A percentile compares a stretch with the other conserved stretches of the same genome.
These are phyloP conservation scores for Morbakka virulenta DNA, from an alignment of 30 jellyfish, hydroid and myxozoan genomes.

Conservation along the genomic window DNA sequence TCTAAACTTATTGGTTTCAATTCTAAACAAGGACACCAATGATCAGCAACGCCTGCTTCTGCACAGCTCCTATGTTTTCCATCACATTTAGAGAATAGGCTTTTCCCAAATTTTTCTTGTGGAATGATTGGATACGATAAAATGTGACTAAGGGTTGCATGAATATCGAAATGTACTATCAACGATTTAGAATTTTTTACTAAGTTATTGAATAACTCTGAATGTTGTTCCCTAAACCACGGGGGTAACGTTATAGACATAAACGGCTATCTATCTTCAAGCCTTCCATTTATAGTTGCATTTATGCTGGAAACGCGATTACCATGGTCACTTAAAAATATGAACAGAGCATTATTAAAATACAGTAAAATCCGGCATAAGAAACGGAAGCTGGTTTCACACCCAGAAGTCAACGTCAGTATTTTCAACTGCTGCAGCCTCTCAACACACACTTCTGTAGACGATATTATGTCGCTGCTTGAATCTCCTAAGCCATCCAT, in stretches of 20 bases:
- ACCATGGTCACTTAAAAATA: slow-evolving; percentile 85
- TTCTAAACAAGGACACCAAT: slow-evolving; percentile 80
- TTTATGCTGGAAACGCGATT: slow-evolving; percentile 51
- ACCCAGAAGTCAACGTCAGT: too few relatives aligned
- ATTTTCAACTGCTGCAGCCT: too few relatives aligned
- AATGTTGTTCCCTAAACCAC: slow-evolving; percentile 9
- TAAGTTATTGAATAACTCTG: slow-evolving; percentile 27
- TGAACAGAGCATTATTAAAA: slow-evolving; percentile 28
- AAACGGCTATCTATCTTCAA: slow-evolving; percentile 86
- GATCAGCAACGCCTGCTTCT: slow-evolving; percentile 54
- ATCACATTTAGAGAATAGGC: slow-evolving; percentile 60
- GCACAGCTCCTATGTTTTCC: slow-evolving; percentile 40
- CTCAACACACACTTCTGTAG: too few relatives aligned
- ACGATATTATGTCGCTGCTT: too few relatives aligned
- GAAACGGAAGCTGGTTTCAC: too few relatives aligned
- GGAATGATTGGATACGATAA: slow-evolving; percentile 39
- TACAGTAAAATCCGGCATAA: too few relatives aligned
- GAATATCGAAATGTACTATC: slow-evolving; percentile 75
- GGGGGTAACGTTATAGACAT: slow-evolving; percentile 68
- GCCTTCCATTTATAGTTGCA: slow-evolving; percentile 56
- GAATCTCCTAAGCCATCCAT: too few relatives aligned
- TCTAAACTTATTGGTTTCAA: slow-evolving; percentile 10
- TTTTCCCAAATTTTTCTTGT: too few relatives aligned
- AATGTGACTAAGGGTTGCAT: slow-evolving; percentile 63
- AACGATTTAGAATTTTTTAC: slow-evolving; percentile 39